Base-by-base conservation (phyloP, 2,797 vertebrate species). In the Poeciliopsis paucimaculata region DNA sequence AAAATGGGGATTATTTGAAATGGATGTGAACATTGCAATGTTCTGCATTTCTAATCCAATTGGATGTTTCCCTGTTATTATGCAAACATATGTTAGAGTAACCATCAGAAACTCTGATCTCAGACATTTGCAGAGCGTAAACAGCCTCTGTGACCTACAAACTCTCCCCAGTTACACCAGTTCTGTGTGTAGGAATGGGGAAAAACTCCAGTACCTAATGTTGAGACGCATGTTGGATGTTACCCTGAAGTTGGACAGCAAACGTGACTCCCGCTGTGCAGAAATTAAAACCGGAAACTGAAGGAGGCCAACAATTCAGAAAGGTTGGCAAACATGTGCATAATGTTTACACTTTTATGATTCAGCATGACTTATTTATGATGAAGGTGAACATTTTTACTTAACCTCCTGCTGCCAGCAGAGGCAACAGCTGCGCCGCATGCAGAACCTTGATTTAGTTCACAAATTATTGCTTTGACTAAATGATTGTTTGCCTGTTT, bases 341-440 rank as follows among this genome's bases (percentile, higher is more conserved):
- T 82, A 77, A 77, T 49, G 39, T 78, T 46, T 86, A 84, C 76
- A 66, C 82, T 75, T 74, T 70, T 49, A 57, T 87, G 64, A 80
- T 4, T 23, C 1, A 47, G 60, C 64, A 78, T 88, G 9, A 79
- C 88, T 90, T 81, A 80, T 68, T 86, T 86, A 88, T 84, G 75
- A 28, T 68, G 55, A 75, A 46, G 80, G 60, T 77, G 28, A 80
- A 49, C 51, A 60, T 55, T 75, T 86, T 73, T n/a, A 53, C 39
- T 13, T 51, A 71, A 64, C 55, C 46, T 47, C 41, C 80, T 75
- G 75, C 47, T 78, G 49, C 4, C 53, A 66, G 49, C 2, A 5
- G 55, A 55, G 60, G 51, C n/a, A 80, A 51, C 43, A 75, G 34
- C n/a, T 46, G 80, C 46, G 62, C 72, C 64, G 10, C 64, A 23